Evolutionary conservation across 2,888 invertebrate genomes (phyloP), one percentile per base, ranked within the genome.

Genomic region (Pammene fasciana): DNA sequence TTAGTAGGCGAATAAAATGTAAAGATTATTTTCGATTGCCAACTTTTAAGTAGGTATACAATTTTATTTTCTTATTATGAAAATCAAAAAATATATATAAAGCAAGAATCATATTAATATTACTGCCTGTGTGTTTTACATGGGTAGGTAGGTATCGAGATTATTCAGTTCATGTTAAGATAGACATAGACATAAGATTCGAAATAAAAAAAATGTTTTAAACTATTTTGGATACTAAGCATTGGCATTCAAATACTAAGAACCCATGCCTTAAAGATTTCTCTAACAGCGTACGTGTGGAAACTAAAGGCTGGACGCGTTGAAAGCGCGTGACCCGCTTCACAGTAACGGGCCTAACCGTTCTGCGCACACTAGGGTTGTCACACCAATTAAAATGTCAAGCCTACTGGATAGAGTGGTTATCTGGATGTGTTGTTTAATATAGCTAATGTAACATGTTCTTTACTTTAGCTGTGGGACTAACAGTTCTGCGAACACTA

Each of bases 271-370:
- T 36, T 18, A 41, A 50, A 57, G 48, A 50, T 57, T 48, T 57
- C 56, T 57, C 48, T 48, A 9, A 13, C 18, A 16, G 14, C 62
- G 79, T 76, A 78, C 78, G 80, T 83, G 84, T 88, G 82, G 89
- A 71, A 66, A 68, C 68, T 68, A 89, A 89, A 88, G 83, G 81
- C 82, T 79, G 84, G 79, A 86, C 89, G 85, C 86, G 89, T 70
- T 86, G 85, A 85, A 79, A 80, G 73, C 73, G 78, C 73, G 71
- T 84, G 92, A 92, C 92, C 92, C 84, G 86, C 87, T 90, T 90
- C 73, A 76, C 75, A 75, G 81, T 86, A 87, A 86, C 88, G 88
- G 88, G 78, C 80, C 74, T 72, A 65, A 71, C 71, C 65, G 72
- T 65, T 65, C 64, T 70, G 64, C 68, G 64, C 41, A 18, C 41